Conservation (phyloP, 1,140 invertebrate genomes). For the Drosophila nasuta region DNA sequence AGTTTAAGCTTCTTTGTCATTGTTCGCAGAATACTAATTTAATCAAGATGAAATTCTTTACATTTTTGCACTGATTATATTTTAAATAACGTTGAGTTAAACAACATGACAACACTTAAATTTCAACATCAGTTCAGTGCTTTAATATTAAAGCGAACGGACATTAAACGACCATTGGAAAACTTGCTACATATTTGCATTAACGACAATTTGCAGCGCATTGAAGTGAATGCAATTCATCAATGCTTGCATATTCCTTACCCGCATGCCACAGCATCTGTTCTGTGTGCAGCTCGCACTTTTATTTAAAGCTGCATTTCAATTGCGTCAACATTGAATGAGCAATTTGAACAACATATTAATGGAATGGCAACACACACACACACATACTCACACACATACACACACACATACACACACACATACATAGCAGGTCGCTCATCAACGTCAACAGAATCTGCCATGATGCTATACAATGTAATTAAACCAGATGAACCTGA, state of each 20-base stretch:
- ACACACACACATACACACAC: slow-evolving; percentile 34
- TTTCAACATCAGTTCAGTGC: too few relatives aligned
- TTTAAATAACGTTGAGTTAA: too few relatives aligned
- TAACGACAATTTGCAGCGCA: neutral
- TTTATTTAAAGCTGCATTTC: slow-evolving; percentile 53
- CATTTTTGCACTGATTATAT: too few relatives aligned
- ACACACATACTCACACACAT: too few relatives aligned
- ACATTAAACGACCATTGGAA: neutral
- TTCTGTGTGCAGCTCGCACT: slow-evolving; percentile 32
- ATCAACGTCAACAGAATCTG: slow-evolving; percentile 6
- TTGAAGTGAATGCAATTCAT: neutral
- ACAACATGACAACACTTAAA: too few relatives aligned
- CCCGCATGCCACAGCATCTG: neutral
- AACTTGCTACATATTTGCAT: neutral
- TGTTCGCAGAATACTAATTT: too few relatives aligned
- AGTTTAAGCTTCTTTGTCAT: too few relatives aligned
- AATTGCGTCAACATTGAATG: slow-evolving; percentile 60
- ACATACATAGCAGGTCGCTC: neutral
- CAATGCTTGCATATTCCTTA: slow-evolving; percentile 1
- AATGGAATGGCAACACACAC: slow-evolving; percentile 36
- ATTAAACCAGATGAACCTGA: slow-evolving; percentile 38
- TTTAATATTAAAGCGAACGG: too few relatives aligned
- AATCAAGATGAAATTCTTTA: too few relatives aligned
- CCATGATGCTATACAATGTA: slow-evolving; percentile 67
- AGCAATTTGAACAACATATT: slow-evolving; percentile 59